Conservation (phyloP, 2,888 invertebrate species). For the Tinea pellionella region DNA sequence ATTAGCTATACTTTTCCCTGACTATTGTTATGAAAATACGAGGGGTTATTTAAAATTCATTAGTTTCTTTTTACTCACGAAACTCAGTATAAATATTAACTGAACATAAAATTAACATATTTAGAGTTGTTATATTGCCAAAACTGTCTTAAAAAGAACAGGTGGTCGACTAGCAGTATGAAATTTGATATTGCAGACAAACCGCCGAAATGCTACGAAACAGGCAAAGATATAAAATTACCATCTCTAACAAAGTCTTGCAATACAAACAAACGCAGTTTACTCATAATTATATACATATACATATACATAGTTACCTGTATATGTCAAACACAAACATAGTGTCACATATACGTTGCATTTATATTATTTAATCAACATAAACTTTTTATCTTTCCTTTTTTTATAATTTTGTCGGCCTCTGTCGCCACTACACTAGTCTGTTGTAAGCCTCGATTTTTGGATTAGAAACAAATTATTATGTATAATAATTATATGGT, state of each 20-base stretch:
- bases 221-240: neutral
- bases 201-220: constrained; percentile 18
- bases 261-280: too few species aligned
- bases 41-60: neutral
- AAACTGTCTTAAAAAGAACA: constrained; percentile 22
- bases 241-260: neutral
- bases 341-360: too few species aligned
- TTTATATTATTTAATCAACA: too few species aligned
- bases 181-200: constrained; percentile 48
- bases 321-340: neutral
- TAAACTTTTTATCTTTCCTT: too few species aligned
- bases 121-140: neutral
- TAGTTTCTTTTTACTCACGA: neutral
- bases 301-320: neutral
- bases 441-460: too few species aligned
- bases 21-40: neutral
- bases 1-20: neutral
- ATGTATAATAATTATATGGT: too few species aligned
- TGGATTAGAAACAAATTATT: too few species aligned
- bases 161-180: constrained; percentile 35
- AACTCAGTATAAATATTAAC: neutral
- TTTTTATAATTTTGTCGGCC: too few species aligned
- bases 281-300: too few species aligned
- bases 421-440: too few species aligned
- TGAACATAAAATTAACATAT: neutral